A percentile compares a stretch with the other conserved stretches of the same genome.
Evolutionary conservation across 2,113 vertebrate genomes (phyloP).

Genomic region (Chlamydotis undulata): DNA sequence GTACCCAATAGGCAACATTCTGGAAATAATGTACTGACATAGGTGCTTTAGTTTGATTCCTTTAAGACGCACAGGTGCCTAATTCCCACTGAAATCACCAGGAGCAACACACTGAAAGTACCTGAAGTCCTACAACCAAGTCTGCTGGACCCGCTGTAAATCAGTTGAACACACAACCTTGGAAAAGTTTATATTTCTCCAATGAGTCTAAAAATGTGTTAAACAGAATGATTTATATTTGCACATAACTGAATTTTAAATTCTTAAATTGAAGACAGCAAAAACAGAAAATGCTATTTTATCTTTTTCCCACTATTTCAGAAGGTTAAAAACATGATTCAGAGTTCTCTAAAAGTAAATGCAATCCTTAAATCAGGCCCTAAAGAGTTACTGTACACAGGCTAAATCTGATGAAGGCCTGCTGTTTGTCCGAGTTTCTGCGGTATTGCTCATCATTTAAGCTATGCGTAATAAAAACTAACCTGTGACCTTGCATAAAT

Average conservation of each 20-base stretch:
- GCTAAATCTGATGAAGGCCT: background rate
- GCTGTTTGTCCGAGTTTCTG: background rate
- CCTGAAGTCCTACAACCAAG: background rate
- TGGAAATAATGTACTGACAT: background rate
- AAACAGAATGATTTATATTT: background rate
- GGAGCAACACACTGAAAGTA: fast-evolving
- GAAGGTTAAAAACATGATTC: background rate
- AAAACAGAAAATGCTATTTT: background rate
- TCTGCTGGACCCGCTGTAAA: background rate
- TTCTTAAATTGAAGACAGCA: background rate
- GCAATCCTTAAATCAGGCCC: background rate
- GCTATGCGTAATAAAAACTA: constrained; percentile 45
- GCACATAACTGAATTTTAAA: background rate
- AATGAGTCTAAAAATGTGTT: background rate
- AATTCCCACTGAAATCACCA: background rate
- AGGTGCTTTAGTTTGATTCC: background rate
- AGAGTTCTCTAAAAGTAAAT: background rate
- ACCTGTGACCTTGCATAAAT: background rate
- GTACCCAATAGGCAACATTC: background rate
- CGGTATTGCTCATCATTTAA: constrained; percentile 28
- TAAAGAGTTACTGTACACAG: background rate
- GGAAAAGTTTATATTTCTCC: background rate
- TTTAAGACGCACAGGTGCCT: background rate
- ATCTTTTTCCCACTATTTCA: background rate
- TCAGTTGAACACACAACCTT: background rate